Evolutionary conservation across 1,140 invertebrate species (phyloP).

Genomic region (Hycleus phaleratus): DNA sequence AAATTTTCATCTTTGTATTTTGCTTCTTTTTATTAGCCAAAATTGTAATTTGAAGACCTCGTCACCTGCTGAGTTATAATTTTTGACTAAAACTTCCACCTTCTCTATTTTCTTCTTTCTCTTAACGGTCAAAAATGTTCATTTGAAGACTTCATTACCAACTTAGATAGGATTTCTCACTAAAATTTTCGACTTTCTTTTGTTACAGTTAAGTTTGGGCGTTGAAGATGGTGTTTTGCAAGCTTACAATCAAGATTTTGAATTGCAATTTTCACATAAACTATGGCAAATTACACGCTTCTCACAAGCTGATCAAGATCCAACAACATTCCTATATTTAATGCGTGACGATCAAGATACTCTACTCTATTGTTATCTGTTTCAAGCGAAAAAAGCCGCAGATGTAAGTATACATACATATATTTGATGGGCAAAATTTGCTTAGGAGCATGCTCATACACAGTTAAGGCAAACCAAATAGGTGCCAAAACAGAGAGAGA

Average conservation of each 20-base stretch:
- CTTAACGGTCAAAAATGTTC: no score
- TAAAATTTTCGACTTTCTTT: conserved; percentile 14
- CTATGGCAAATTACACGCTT: conserved; percentile 51
- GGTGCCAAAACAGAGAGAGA: no score
- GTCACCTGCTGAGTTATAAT: no score
- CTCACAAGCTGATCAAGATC: conserved; percentile 47
- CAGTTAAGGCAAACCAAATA: no score
- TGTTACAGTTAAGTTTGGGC: conserved; percentile 53
- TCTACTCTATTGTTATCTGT: conserved; percentile 57
- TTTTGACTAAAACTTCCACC: neutral
- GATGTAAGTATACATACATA: conserved; percentile 48
- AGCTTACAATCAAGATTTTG: conserved; percentile 55
- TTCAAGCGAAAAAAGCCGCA: conserved; percentile 48
- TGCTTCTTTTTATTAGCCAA: no score
- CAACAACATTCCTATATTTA: conserved; percentile 53
- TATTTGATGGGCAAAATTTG: no score
- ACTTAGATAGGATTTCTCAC: neutral
- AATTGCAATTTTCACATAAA: conserved; percentile 54
- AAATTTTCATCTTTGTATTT: no score
- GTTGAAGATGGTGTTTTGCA: conserved; percentile 54
- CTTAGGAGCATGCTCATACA: no score
- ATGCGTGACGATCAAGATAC: conserved; percentile 53
- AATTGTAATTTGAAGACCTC: no score
- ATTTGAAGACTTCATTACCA: neutral
- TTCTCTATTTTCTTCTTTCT: no score